Conservation (phyloP, 2,797 vertebrate species). For the Cichlasoma orientale region DNA sequence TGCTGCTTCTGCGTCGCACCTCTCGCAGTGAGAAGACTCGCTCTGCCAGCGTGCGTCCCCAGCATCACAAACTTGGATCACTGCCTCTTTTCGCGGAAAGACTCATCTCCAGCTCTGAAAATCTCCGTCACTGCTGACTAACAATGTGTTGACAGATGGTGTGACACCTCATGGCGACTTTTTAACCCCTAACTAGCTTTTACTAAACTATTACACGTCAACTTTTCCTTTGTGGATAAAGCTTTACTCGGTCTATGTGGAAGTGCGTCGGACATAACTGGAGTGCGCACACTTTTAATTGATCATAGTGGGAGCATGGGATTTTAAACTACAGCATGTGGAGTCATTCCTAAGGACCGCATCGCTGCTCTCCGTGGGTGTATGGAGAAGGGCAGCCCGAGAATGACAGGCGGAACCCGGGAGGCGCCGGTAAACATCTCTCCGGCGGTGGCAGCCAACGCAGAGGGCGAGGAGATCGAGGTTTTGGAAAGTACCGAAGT, state of each 20-base stretch:
- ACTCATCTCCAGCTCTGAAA: slow-evolving; percentile 13
- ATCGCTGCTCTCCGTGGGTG: slow-evolving; percentile 58
- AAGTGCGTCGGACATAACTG: background rate
- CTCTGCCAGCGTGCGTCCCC: slow-evolving; percentile 17
- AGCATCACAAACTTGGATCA: slow-evolving; percentile 50
- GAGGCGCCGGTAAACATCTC: slow-evolving; percentile 81
- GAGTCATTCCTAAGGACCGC: slow-evolving; percentile 62
- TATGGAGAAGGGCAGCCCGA: slow-evolving; percentile 66
- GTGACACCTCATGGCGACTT: slow-evolving; percentile 20
- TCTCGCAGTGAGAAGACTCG: slow-evolving; percentile 17
- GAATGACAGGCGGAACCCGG: slow-evolving; percentile 81
- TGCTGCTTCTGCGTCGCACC: slow-evolving; percentile 37
- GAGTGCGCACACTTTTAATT: slow-evolving; percentile 6
- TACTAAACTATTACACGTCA: slow-evolving; percentile 28
- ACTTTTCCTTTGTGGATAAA: slow-evolving; percentile 41
- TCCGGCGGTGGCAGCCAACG: slow-evolving; percentile 89
- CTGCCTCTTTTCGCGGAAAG: slow-evolving; percentile 13
- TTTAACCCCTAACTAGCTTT: background rate
- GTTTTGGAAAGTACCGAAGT: slow-evolving; percentile 88
- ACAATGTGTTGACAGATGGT: background rate
- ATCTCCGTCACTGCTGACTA: slow-evolving; percentile 5
- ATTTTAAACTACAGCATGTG: slow-evolving; percentile 53
- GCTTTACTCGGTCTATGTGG: background rate
- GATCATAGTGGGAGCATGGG: background rate
- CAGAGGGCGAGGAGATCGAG: slow-evolving; percentile 93